Evolutionary conservation across 2,888 invertebrate species (phyloP).

Genomic region (Allophyes oxyacanthae): DNA sequence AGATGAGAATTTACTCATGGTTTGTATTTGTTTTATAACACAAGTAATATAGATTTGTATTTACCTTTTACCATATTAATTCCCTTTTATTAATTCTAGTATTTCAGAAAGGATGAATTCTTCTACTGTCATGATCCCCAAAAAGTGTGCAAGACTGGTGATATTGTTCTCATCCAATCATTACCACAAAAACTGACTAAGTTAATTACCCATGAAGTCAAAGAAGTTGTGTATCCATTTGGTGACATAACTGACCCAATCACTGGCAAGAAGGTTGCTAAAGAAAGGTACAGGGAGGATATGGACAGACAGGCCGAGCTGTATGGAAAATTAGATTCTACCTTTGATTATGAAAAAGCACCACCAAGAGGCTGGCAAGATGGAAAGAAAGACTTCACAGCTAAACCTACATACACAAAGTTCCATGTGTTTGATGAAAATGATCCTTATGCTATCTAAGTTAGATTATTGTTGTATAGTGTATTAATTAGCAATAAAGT

Average conservation of each 20-base stretch:
- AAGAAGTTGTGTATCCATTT: constrained; percentile 93
- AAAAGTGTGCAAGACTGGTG: constrained; percentile 94
- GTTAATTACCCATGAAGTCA: constrained; percentile 93
- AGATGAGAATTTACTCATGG: constrained; percentile 94
- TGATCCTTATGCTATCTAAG: constrained; percentile 92
- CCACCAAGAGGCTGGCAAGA: constrained; percentile 95
- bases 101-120: constrained; percentile 93
- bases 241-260: constrained; percentile 97
- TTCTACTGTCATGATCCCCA: constrained; percentile 94
- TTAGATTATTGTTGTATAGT: constrained; percentile 34
- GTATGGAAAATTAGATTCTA: constrained; percentile 91
- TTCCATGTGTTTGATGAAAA: constrained; percentile 94
- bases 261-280: constrained; percentile 94
- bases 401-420: constrained; percentile 93
- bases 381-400: constrained; percentile 94
- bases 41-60: background rate
- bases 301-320: constrained; percentile 91
- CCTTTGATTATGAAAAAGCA: constrained; percentile 94
- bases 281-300: constrained; percentile 92
- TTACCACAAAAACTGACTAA: constrained; percentile 93
- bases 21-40: constrained; percentile 69
- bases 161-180: constrained; percentile 94
- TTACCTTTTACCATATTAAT: background rate
- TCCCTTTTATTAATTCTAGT: constrained; percentile 87
- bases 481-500: constrained; percentile 43